A percentile compares a stretch with the other conserved stretches of the same genome.
Evolutionary conservation across 92 coral and sea anemone genomes (phyloP).

Genomic region (Hydrozoanthus gracilis): DNA sequence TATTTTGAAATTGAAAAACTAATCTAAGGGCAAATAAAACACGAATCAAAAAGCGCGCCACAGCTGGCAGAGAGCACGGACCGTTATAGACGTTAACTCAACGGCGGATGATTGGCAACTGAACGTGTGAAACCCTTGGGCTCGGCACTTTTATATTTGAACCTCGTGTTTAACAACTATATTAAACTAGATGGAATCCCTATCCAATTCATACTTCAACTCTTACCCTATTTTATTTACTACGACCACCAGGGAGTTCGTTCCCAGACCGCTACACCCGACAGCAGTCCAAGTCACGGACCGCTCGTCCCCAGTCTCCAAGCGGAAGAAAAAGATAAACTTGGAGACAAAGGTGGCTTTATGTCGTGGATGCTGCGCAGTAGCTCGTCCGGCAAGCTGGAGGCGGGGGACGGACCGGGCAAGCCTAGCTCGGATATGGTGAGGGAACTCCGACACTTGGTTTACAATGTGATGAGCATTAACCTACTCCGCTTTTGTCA

Average conservation of each 20-base stretch:
- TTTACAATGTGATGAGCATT: too few species aligned
- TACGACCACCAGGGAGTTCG: slow-evolving; percentile 64
- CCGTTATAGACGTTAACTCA: too few species aligned
- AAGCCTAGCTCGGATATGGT: slow-evolving; percentile 56
- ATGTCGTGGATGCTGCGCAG: slow-evolving; percentile 92
- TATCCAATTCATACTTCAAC: not conserved
- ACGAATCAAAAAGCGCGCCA: too few species aligned
- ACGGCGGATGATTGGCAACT: too few species aligned
- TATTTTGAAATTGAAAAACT: too few species aligned
- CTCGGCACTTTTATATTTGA: too few species aligned
- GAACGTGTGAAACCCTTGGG: too few species aligned
- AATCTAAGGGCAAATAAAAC: too few species aligned
- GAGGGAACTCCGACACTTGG: not conserved
- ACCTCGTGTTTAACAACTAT: too few species aligned
- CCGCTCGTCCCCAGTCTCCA: slow-evolving; percentile 43
- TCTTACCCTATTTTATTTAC: not conserved
- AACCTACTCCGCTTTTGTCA: too few species aligned
- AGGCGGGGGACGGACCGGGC: slow-evolving; percentile 58
- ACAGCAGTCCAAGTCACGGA: slow-evolving; percentile 74
- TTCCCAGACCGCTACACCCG: slow-evolving; percentile 88
- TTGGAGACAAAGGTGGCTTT: slow-evolving; percentile 70
- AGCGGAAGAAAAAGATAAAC: slow-evolving; percentile 48
- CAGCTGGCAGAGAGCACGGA: too few species aligned
- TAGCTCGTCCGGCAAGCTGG: slow-evolving; percentile 50
- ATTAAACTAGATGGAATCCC: not conserved